Evolutionary conservation across 2,888 invertebrate genomes (phyloP), one percentile per base, ranked within the genome.

Genomic region (Barypeithes pellucidus): DNA sequence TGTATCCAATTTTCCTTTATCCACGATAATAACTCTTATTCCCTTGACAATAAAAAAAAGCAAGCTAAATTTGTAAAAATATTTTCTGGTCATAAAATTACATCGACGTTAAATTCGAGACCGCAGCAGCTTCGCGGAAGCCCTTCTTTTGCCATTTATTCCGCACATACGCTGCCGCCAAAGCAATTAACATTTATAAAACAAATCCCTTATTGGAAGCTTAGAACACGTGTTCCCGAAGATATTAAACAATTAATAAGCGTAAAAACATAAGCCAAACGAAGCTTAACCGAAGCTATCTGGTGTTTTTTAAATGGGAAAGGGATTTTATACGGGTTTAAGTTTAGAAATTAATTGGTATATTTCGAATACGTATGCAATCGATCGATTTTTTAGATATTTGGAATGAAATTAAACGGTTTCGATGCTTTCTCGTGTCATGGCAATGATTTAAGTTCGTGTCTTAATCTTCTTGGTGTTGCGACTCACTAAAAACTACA

Each of bases 161-260:
- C 79, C 77, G 76, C 77, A 77, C 77, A 76, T 75, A 78, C 78
- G 78, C 79, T 76, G 72, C 76, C 75, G 75, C 76, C 75, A 75
- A 73, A 77, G 83, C 85, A 85, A 85, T 85, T 85, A 85, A 84
- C 85, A 84, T 84, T 83, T 84, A 83, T 83, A 84, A 84, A 85
- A 84, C 83, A 85, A 85, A 85, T 85, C 84, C 84, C 82, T 82
- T 81, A 83, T 83, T 82, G 81, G 82, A 77, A 81, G 84, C 83
- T 83, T 81, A 82, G 69, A 84, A 85, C 85, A 84, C 85, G 84
- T 85, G 85, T 84, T 84, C 79, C 83, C 79, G 78, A 85, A 85
- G 84, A 85, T 85, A 85, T 85, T 84, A 84, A 85, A 84, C 85
- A 84, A 84, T 85, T 84, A 85, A 85, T 85, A 82, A 82, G 77